Percentiles rank a stretch among this genome's conserved stretches.
These are phyloP conservation scores for Cynocephalus volans DNA, from an alignment of 2,113 vertebrate genomes.

Conservation along the genomic window DNA sequence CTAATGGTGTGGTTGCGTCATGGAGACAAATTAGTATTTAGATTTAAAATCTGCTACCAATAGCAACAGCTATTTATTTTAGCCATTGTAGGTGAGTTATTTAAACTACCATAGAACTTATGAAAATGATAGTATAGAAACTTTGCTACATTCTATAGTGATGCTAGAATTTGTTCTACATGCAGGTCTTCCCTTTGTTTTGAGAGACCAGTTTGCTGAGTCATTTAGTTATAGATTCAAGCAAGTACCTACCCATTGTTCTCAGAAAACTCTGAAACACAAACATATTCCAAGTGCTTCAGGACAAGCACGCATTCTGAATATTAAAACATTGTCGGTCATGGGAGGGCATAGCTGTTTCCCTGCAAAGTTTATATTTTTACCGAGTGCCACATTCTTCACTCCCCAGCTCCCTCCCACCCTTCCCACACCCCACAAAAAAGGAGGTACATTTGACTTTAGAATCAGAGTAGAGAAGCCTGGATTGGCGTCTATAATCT, in stretches of 20 bases:
- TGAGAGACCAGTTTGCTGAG: neutral
- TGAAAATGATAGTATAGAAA: neutral
- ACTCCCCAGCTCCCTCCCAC: neutral
- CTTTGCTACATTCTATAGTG: neutral
- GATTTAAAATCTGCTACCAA: neutral
- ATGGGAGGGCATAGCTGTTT: neutral
- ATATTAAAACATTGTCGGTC: neutral
- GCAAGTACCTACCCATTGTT: neutral
- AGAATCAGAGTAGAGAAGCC: conserved; percentile 7
- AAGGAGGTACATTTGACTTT: neutral
- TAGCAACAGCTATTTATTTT: conserved; percentile 18
- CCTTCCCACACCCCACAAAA: neutral
- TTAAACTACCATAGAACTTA: conserved; percentile 42
- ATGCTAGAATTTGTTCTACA: conserved; percentile 26
- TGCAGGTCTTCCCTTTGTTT: neutral
- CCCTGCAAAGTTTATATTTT: neutral
- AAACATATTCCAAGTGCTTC: neutral
- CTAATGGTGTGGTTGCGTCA: neutral
- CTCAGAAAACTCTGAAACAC: conserved; percentile 13
- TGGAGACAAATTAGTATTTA: conserved; percentile 30
- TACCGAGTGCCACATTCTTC: neutral
- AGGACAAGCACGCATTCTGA: neutral
- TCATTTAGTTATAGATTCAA: conserved; percentile 5
- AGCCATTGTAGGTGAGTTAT: neutral
- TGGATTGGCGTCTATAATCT: neutral